Base-by-base conservation (phyloP, 2,113 vertebrate genomes). In the Nothobranchius furzeri region DNA sequence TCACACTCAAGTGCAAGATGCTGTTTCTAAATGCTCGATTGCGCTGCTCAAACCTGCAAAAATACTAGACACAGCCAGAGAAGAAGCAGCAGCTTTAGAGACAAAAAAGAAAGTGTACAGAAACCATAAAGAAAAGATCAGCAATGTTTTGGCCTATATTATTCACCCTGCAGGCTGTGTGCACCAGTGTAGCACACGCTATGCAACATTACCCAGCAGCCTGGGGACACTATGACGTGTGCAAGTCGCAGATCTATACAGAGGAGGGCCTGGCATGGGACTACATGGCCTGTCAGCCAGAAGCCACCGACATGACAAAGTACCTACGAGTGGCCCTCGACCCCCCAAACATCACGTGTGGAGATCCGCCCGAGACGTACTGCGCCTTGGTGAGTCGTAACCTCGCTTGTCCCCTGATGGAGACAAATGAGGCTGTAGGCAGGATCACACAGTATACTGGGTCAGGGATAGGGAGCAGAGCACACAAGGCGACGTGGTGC, bases 281-380 rank as follows among this genome's bases (percentile, higher is more conserved):
- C 95, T 99, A 99, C 92, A 98, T 96, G 95, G 97, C 98, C 84
- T 99, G 98, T 91, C 97, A 99, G 80, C 98, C 97, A 0, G 97
- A 99, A 94, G 95, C 95, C 73, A 96, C 94, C 47, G 96, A 98
- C 88, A 97, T 99, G 97, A 99, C 98, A 85, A 95, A 96, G 85
- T 98, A 95, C 12, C 94, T 98, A 60, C 95, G 95, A 86, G 95
- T 99, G 90, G 93, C 93, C 70, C 90, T 99, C 72, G 97, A 99
- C 85, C 98, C 98, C 45, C 93, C 96, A 37, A 94, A 98, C 83
- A 95, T 98, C 91, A 99, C 98, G 1, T 99, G 97, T 81, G 98
- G 98, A 89, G 95, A 98, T 90, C 97, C 97, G 62, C 96, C 97
- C 0, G 97, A 99, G 93, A 96, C 94, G 1, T 98, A 96, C 95